A percentile compares a stretch with the other conserved stretches of the same genome.
These are phyloP conservation scores for Melipona quadrifasciata DNA, from an alignment of 1,140 invertebrate species.

Conservation along the genomic window DNA sequence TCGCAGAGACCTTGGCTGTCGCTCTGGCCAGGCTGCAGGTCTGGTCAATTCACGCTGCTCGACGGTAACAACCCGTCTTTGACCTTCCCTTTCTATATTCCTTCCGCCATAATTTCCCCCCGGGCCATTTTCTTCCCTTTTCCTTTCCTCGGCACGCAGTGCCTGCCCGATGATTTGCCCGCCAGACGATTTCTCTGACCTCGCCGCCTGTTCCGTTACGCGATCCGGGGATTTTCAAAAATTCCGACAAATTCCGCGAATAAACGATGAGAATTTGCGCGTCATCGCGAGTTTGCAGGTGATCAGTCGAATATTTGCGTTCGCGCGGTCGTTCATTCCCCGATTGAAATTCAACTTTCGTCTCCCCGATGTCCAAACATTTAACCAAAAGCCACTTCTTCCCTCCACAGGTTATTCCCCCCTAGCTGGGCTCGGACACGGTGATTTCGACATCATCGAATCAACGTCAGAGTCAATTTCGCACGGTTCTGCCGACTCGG, in stretches of 20 bases:
- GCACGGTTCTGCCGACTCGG: neutral
- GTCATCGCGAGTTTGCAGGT: neutral
- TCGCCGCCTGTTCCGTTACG: neutral
- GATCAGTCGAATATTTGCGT: neutral
- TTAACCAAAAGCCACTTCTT: neutral
- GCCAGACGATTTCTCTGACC: neutral
- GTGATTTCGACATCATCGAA: neutral
- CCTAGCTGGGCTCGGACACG: neutral
- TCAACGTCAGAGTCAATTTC: neutral
- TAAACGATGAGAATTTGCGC: neutral
- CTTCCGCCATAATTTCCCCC: neutral
- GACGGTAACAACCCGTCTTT: neutral
- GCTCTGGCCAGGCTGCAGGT: neutral
- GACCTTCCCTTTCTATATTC: neutral
- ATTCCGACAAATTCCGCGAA: slow-evolving; percentile 5
- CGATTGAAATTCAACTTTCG: too few relatives aligned
- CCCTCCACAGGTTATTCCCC: too few relatives aligned
- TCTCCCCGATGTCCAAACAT: neutral
- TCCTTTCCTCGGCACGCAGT: neutral
- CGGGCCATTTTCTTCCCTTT: neutral
- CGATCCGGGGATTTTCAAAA: too few relatives aligned
- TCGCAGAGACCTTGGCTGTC: slow-evolving; percentile 17
- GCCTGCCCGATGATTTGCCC: neutral
- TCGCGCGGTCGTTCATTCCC: neutral
- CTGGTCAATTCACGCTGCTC: neutral